These are phyloP conservation scores for Lycaon pictus DNA, from an alignment of 2,113 vertebrate species.

Conservation along the genomic window DNA sequence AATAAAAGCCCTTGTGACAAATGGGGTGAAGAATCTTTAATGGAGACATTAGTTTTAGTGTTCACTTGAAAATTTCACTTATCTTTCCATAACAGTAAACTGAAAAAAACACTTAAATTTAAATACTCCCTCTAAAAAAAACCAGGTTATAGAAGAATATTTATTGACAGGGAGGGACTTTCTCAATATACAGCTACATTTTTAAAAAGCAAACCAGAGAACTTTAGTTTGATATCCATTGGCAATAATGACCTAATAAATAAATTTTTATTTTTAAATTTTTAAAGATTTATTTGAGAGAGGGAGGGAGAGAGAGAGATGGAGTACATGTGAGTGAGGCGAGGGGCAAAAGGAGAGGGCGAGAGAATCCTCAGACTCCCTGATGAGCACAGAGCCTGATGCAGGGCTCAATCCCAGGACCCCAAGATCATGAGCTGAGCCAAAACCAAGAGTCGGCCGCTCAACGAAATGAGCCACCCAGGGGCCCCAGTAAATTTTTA, in stretches of 20 bases:
- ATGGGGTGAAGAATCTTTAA: not conserved
- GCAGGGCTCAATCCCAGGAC: not conserved
- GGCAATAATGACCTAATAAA: not conserved
- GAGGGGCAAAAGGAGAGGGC: not conserved
- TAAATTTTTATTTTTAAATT: not conserved
- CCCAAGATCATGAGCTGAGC: not conserved
- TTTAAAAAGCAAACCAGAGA: constrained; percentile 33
- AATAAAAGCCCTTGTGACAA: not conserved
- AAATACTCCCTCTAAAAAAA: not conserved
- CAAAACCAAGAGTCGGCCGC: not conserved
- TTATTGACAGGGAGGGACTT: constrained; percentile 46
- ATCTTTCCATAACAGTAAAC: not conserved
- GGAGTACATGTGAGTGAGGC: accelerated
- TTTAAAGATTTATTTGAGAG: not conserved
- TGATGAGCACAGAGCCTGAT: not conserved
- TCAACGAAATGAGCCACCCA: not conserved
- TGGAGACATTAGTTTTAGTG: not conserved
- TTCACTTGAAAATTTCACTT: constrained; percentile 49
- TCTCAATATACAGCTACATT: constrained; percentile 28
- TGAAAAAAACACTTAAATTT: constrained; percentile 26
- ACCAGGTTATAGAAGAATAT: not conserved
- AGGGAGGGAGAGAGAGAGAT: not conserved
- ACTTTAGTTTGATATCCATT: constrained; percentile 44
- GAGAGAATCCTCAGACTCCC: not conserved
- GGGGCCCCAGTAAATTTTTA: not conserved